Evolutionary conservation across 2,797 vertebrate species (phyloP), one percentile per base, ranked within the genome.

Genomic region (Pempheris klunzingeri): DNA sequence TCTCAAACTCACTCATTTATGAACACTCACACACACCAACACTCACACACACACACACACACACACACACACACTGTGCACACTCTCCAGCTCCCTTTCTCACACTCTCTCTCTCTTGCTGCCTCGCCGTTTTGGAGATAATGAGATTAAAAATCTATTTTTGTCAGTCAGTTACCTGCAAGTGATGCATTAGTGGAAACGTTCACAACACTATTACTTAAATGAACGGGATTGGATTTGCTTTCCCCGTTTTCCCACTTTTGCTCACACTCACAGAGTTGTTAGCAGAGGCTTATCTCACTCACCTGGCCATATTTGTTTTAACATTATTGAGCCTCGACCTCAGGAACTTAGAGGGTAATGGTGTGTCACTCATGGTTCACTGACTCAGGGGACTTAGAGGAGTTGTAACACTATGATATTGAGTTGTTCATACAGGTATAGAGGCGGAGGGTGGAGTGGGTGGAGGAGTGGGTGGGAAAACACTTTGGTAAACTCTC

Each of bases 71-170:
- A 66, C 49, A 60, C n/a, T n/a, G n/a, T 54, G 63, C 72, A 66
- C 18, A 36, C 43, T 39, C 71, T 72, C 28, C 62, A 22, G 47
- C 63, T n/a, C 43, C 47, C 26, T 47, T 62, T 50, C 43, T 78
- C 67, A 38, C 66, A 58, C 63, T 44, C 41, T 65, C 30, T 59
- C 41, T 65, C 60, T 77, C 71, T 10, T 61, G 38, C 64, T 74
- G 64, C 69, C 61, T 68, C 44, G 69, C 62, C 83, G 73, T 78
- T 89, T 84, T 62, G 43, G 83, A 85, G 85, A 88, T 89, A 84
- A 92, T 87, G 74, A 80, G 78, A 89, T 86, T 89, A 86, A 83
- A 80, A 86, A 72, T 84, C 80, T 83, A 87, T 82, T 92, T 90
- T 87, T 82, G 71, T 77, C 60, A 70, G 71, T 59, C 46, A 68